Evolutionary conservation across 37 sponge, comb jelly and placozoan species (phyloP).

Genomic region (Crambe crambe): DNA sequence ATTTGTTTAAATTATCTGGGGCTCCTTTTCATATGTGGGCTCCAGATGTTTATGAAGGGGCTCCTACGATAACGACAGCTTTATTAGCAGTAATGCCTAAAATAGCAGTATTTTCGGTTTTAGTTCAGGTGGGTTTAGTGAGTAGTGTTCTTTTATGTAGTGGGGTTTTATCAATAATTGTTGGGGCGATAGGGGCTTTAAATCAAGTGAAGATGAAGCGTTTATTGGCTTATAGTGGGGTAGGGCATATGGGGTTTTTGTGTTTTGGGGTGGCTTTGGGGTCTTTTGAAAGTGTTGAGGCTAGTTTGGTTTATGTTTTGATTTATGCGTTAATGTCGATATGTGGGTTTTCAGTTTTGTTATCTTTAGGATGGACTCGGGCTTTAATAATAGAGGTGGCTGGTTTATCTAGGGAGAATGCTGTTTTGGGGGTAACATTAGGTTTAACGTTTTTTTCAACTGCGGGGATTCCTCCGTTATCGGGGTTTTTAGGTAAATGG

Average conservation of each 20-base stretch:
- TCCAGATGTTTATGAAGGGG: constrained; percentile 81
- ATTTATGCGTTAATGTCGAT: constrained; percentile 78
- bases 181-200: constrained; percentile 77
- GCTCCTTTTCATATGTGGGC: constrained; percentile 83
- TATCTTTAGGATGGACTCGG: constrained; percentile 54
- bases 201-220: constrained; percentile 80
- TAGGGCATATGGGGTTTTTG: constrained; percentile 80
- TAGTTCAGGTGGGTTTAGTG: constrained; percentile 65
- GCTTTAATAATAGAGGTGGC: constrained; percentile 57
- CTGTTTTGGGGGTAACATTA: constrained; percentile 59
- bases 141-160: constrained; percentile 60
- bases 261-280: constrained; percentile 67
- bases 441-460: constrained; percentile 64
- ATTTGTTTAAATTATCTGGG: constrained; percentile 65
- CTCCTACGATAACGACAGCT: constrained; percentile 55
- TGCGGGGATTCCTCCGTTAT: constrained; percentile 74
- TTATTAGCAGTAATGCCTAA: constrained; percentile 69
- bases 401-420: constrained; percentile 71
- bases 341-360: constrained; percentile 70
- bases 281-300: constrained; percentile 74
- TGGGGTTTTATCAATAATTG: constrained; percentile 65
- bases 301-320: constrained; percentile 69
- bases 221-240: constrained; percentile 81
- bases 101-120: constrained; percentile 58
- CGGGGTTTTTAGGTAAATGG: constrained; percentile 77